Conservation (phyloP, 2,113 vertebrate genomes). For the Naja naja region DNA sequence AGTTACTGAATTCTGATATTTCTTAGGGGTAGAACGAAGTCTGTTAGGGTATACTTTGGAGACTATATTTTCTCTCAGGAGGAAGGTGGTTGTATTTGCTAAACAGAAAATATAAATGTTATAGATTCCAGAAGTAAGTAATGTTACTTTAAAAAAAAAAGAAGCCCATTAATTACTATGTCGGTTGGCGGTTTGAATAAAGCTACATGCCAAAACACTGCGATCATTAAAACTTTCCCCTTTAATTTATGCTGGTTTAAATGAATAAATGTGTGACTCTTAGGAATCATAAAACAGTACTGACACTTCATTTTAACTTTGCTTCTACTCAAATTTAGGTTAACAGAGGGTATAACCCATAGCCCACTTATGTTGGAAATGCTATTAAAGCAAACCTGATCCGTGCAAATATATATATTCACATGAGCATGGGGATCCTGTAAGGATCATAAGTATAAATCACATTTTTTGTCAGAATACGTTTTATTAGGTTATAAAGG, state of each 20-base stretch:
- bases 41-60: neutral
- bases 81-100: neutral
- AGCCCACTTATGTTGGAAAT: neutral
- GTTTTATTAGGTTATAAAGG: too few species aligned
- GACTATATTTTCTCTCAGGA: neutral
- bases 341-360: neutral
- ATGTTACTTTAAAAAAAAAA: neutral
- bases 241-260: constrained; percentile 15
- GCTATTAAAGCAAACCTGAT: neutral
- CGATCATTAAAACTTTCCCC: constrained; percentile 19
- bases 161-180: constrained; percentile 13
- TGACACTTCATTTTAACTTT: neutral
- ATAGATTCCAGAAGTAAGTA: neutral
- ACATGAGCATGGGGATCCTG: too few species aligned
- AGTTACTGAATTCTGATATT: neutral
- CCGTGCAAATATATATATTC: too few species aligned
- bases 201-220: constrained; percentile 8
- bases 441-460: too few species aligned
- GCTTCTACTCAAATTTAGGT: neutral
- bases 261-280: constrained; percentile 2
- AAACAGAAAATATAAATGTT: neutral
- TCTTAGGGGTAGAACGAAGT: neutral
- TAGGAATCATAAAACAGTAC: constrained; percentile 9
- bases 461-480: too few species aligned
- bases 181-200: constrained; percentile 2